Base-by-base conservation (phyloP, 23 tunicate species). In the Phallusia fumigata region DNA sequence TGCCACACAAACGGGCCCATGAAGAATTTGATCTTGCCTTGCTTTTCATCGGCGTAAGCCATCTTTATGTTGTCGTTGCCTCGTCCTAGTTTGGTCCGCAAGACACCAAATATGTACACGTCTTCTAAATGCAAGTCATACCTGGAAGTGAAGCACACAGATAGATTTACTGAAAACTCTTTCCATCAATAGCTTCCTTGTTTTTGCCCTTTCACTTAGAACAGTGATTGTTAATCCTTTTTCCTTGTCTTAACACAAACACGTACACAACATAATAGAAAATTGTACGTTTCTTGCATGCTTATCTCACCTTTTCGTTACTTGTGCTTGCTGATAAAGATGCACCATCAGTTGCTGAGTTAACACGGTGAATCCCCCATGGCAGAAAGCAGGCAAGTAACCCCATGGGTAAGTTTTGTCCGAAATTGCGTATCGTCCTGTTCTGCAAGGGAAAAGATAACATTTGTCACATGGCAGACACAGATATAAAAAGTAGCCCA, bases 361-460 rank as follows among this genome's bases (percentile, higher is more conserved):
- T 50, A 86, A 24, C 33, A 86, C 64, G 24, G 88, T 83, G 79
- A 91, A 33, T 74, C 96, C 96, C 22, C 96, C 96, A 81, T 91
- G 89, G 64, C 96, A 91, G 76, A 86, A 91, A 15, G 52, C 51
- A 24, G 96, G 96, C 75, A 69, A 91, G 0, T 18, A 64, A 0
- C 52, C 33, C 34, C n/a, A 24, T 0, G 90, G 74, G 52, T 91
- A 91, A 36, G 87, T 49, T 36, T 91, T 36, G 35, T 33, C 33
- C 52, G 96, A 36, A 51, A 82, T 82, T 35, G 32, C 84, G 51
- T 83, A 91, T 86, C 86, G 86, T 21, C 84, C 69, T 24, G 69
- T 6, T 58, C 69, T 58, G 69, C 26, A 58, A 58, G 5, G 13
- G 11, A 13, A 58, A 22, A 8, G 13, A 13, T 6, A 40, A 40